A percentile compares a stretch with the other conserved stretches of the same genome.
Conservation (phyloP, 2,797 vertebrate species). For the Cirrhinus mrigala region DNA sequence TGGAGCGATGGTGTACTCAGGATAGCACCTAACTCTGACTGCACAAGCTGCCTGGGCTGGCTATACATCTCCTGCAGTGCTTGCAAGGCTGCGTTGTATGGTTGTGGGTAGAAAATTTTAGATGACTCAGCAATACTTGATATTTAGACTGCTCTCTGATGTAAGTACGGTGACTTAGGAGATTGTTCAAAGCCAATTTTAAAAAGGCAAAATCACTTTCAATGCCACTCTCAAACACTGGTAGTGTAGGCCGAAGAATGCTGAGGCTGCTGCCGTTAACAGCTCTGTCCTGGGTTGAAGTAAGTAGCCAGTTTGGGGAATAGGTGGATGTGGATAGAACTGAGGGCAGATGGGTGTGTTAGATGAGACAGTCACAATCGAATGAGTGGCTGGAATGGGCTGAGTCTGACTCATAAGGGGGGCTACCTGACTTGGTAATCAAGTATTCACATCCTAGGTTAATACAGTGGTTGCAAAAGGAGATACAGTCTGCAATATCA, state of each 20-base stretch:
- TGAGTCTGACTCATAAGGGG: not conserved
- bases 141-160: slow-evolving; percentile 2
- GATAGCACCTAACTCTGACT: slow-evolving; percentile 39
- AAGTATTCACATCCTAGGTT: not conserved
- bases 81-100: slow-evolving; percentile 30
- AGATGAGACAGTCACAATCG: not conserved
- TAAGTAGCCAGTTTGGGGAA: not conserved
- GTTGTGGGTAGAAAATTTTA: not conserved
- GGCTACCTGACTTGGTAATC: not conserved
- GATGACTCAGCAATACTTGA: not conserved
- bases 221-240: no score
- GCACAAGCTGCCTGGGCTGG: slow-evolving; percentile 39
- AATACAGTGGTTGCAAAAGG: not conserved
- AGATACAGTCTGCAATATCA: not conserved
- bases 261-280: not conserved
- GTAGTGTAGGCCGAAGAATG: not conserved
- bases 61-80: slow-evolving; percentile 6
- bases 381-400: not conserved
- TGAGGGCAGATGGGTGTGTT: not conserved
- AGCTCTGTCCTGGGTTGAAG: not conserved
- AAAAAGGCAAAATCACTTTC: not conserved
- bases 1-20: slow-evolving; percentile 25
- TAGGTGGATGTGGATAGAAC: no score
- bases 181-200: not conserved
- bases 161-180: not conserved